These are phyloP conservation scores for Podarcis muralis DNA, from an alignment of 2,113 vertebrate genomes.

Conservation along the genomic window DNA sequence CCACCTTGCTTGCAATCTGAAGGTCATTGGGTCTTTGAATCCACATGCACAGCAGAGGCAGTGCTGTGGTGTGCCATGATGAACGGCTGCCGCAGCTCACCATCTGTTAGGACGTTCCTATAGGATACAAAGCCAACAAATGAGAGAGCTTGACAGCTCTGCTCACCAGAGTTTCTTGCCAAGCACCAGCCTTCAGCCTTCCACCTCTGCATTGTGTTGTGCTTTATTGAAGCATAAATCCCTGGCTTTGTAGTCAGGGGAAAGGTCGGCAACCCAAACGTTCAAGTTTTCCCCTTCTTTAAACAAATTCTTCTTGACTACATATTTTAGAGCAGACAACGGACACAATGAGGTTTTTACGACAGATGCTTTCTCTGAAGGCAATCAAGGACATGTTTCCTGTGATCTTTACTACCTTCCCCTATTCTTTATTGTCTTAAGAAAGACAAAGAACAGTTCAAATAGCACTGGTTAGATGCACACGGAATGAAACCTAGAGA, in stretches of 20 bases:
- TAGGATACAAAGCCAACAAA: not conserved
- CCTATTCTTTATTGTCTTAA: not conserved
- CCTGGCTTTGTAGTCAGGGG: not conserved
- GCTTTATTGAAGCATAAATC: slow-evolving; percentile 19
- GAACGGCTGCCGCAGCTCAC: not conserved
- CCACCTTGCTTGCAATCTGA: slow-evolving; percentile 2
- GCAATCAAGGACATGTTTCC: not conserved
- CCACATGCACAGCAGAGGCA: not conserved
- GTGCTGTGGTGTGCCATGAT: not conserved
- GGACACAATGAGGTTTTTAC: not conserved
- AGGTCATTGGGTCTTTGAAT: not conserved
- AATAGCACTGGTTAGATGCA: not conserved
- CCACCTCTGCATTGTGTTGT: not conserved
- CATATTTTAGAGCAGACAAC: not conserved
- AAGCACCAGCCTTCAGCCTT: not conserved
- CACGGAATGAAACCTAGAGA: slow-evolving; percentile 12
- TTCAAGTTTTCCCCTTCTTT: not conserved
- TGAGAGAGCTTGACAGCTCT: not conserved
- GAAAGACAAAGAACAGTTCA: not conserved
- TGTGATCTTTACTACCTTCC: not conserved
- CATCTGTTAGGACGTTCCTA: not conserved
- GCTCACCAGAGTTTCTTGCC: not conserved
- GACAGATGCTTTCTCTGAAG: not conserved
- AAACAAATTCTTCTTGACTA: not conserved
- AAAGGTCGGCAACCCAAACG: not conserved